Base-by-base conservation (phyloP, 2,888 invertebrate genomes). In the Drosophila stalkeri region DNA sequence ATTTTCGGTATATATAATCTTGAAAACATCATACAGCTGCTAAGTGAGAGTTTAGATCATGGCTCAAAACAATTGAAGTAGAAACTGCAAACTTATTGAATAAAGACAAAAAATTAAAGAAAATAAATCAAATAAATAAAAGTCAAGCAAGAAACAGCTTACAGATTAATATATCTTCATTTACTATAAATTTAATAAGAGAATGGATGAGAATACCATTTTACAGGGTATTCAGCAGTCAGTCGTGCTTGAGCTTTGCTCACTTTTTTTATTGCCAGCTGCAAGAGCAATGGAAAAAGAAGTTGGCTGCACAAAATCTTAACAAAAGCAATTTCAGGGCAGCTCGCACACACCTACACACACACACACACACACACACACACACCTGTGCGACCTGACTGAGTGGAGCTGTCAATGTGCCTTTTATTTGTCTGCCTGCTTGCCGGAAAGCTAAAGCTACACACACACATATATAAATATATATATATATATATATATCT, bases 311-410 rank as follows among this genome's bases (percentile, higher is more conserved):
- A 35, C 56, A 76, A 55, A 66, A 81, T 76, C 74, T 87, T 77
- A 79, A 80, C 85, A 86, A 86, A 88, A 86, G 86, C 88, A 86
- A 86, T 88, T 86, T 88, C 74, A 78, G 63, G 60, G 44, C 44
- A 55, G 47, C 33, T 33, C 23, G 37, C 43, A 65, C 56, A 67
- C 66, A 65, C 46, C 20, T 9, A 23, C 18, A 43, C 35, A 52
- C 41, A 33, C 41, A 5, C n/a, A 41, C 23, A 63, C 37, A 44
- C 51, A 51, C 23, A n/a, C 5, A 27, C 8, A 43, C 16, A 33
- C 49, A 33, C 12, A 49, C 64, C n/a, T 39, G 23, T 54, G 49
- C 37, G 37, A 27, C 27, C n/a, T 23, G 39, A 27, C n/a, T 41
- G 47, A 44, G 44, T 52, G 62, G 52, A 64, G 75, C 77, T 80